Percentiles rank a stretch among this genome's conserved stretches.
Evolutionary conservation across 2,113 vertebrate genomes (phyloP).

Genomic region (Chionomys nivalis): DNA sequence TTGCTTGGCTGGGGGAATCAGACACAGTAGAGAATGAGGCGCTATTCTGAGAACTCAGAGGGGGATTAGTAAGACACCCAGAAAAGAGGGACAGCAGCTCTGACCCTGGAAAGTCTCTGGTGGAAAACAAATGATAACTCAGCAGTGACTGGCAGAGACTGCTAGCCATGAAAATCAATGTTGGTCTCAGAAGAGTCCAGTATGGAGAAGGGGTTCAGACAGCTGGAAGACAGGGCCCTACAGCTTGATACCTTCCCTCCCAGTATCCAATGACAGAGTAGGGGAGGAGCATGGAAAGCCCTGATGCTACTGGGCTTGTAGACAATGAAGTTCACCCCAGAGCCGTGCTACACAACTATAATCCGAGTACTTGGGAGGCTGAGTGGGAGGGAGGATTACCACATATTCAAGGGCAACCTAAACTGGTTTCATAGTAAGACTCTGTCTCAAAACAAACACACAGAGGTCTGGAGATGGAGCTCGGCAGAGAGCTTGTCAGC

Average conservation of each 20-base stretch:
- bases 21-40: background rate
- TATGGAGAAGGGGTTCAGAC: fast-evolving
- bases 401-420: background rate
- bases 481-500: background rate
- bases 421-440: background rate
- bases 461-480: background rate
- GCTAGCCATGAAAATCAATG: fast-evolving
- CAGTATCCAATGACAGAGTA: background rate
- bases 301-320: background rate
- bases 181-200: background rate
- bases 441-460: background rate
- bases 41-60: background rate
- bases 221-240: fast-evolving
- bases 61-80: background rate
- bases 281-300: too few relatives aligned
- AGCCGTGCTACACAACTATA: background rate
- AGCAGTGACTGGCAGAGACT: background rate
- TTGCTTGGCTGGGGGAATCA: too few relatives aligned
- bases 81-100: fast-evolving
- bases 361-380: background rate
- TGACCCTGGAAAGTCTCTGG: background rate
- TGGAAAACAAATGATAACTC: background rate
- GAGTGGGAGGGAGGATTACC: background rate
- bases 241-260: background rate
- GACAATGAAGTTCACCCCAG: background rate